Base-by-base conservation (phyloP, 2,888 invertebrate genomes). In the Amiota mariae region DNA sequence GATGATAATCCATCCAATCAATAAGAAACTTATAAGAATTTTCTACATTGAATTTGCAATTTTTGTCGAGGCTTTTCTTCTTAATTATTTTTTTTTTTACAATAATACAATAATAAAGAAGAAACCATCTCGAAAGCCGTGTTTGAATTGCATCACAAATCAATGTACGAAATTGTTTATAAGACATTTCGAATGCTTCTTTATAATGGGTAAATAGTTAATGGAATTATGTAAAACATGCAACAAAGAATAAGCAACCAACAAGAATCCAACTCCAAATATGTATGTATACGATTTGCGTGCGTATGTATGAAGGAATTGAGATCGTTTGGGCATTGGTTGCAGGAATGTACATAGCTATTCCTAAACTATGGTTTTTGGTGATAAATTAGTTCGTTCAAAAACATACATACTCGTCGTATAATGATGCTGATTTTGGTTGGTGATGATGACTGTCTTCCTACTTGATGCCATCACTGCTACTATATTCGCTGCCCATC, bases 321-420 rank as follows among this genome's bases (percentile, higher is more conserved):
- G 76, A 82, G 75, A 82, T 86, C 88, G 88, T 87, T 89, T 88
- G 89, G 87, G 88, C 84, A 84, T 83, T 85, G 84, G 89, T 88
- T 85, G 85, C 86, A 88, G 87, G 85, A 89, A 87, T 90, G 90
- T 87, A 83, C 90, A 90, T 90, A 88, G 86, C 89, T 90, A 90
- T 88, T 87, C 85, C 89, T 89, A 82, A 89, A 89, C 89, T 88
- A 88, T 87, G 78, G 85, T 87, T 88, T 88, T 86, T 81, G 87
- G 81, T 36, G 8, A 36, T 36, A 36, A 68, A 68, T 68, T 8
- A 63, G 24, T 18, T 46, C 59, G 59, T 51, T 15, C 24, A 63
- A 63, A n/a, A 36, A 36, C 67, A 36, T 54, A 48, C 8, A n/a
- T n/a, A n/a, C 54, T 24, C 24, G 24, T 24, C 24, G 24, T 24